Evolutionary conservation across 2,888 invertebrate species (phyloP), one percentile per base, ranked within the genome.

Genomic region (Coenonympha glycerion): DNA sequence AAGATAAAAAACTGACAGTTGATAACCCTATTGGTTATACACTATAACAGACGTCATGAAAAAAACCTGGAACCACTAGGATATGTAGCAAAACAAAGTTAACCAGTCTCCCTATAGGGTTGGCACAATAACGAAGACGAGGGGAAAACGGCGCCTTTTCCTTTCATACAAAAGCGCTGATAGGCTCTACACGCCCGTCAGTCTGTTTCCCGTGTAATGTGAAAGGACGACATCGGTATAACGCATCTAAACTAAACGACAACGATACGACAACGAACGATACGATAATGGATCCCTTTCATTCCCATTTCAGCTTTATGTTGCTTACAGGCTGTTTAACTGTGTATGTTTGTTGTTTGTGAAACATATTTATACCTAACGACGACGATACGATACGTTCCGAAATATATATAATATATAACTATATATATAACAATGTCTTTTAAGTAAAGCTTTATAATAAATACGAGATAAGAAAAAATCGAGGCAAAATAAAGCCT

Each of bases 121-220:
- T 37, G 31, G 30, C 30, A 30, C 39, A 41, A 40, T 28, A 40
- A 28, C 18, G 13, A 28, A 46, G 34, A 41, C 15, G 46, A 46
- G 40, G 49, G 19, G 44, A 39, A 37, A 41, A 28, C 18, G 45
- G 18, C 31, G 40, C 34, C 46, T 36, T 40, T 39, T 26, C 48
- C 47, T 48, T 39, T 22, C 33, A 28, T 5, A 41, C 15, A 45
- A 34, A 22, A 37, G 26, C 11, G 11, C 13, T 45, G 48, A 53
- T 52, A 53, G 41, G 45, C 52, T 45, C 48, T 39, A 42, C 39
- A 37, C 42, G n/a, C 19, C 33, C 9, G 24, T 9, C 39, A 21
- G 18, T 26, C 31, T 33, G 37, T 53, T 40, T 47, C 28, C 33
- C 41, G 21, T 49, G 34, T 39, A 42, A 44, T 39, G 37, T 37